Evolutionary conservation across 2,113 vertebrate genomes (phyloP).

Genomic region (Tragulus kanchil): DNA sequence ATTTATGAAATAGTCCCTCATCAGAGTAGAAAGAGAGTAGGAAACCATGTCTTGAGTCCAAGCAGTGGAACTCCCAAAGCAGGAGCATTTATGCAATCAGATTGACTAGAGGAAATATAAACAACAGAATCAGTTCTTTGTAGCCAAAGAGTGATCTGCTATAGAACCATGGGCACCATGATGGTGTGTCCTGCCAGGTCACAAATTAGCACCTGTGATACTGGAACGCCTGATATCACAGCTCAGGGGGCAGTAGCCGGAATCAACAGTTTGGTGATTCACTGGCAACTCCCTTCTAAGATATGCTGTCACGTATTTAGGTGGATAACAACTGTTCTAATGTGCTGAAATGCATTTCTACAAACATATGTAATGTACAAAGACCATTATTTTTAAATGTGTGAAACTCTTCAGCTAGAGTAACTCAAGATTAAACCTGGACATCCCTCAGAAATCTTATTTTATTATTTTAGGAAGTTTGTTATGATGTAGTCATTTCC

Average conservation of each 20-base stretch:
- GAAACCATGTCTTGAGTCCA: neutral
- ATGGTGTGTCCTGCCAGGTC: no score
- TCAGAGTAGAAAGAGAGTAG: neutral
- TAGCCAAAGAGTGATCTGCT: neutral
- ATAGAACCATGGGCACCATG: neutral
- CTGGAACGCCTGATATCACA: neutral
- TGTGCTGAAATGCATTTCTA: neutral
- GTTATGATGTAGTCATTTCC: neutral
- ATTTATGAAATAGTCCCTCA: neutral
- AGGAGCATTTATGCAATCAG: neutral
- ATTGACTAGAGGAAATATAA: neutral
- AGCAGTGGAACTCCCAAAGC: neutral
- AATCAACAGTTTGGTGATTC: neutral
- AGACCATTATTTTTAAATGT: neutral
- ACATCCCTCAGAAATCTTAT: neutral
- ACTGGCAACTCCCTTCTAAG: neutral
- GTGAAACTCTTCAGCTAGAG: neutral
- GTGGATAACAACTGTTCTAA: neutral
- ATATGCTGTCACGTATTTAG: neutral
- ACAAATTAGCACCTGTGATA: neutral
- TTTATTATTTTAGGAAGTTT: neutral
- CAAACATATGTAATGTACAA: neutral
- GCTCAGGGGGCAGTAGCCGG: accelerated
- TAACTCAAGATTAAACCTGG: neutral
- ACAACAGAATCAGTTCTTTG: neutral